Evolutionary conservation across 1,140 invertebrate species (phyloP), one percentile per base, ranked within the genome.

Genomic region (Dendrolimus punctatus): DNA sequence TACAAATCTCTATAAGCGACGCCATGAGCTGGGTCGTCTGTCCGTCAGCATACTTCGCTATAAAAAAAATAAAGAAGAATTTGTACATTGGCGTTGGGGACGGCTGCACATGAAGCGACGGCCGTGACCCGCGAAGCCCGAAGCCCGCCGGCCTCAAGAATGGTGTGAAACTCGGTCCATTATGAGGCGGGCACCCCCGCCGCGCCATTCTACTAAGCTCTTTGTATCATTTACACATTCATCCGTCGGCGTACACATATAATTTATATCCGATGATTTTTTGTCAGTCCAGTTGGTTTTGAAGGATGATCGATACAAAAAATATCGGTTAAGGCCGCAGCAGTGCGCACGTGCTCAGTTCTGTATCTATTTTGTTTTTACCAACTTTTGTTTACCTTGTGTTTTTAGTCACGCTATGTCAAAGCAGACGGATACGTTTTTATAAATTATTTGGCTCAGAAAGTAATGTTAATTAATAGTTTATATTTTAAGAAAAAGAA

Each of bases 261-360:
- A 57, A 84, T 80, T 84, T 77, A 76, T 81, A 64, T 77, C 71
- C 71, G 62, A 80, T 73, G 58, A 60, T 60, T 70, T 68, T 73
- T 80, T 81, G 76, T 79, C 69, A 57, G 64, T 3, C 60, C 64
- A 64, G 61, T 69, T 63, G 64, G 64, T 62, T 73, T 69, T 66
- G 51, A 68, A 62, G 57, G 52, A 59, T 62, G 61, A 64, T 64
- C 62, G 60, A 64, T 58, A 57, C 62, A 72, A 71, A 72, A 69
- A 56, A 60, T 58, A 53, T 47, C 60, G 47, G 58, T 60, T 52
- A 51, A 55, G 44, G 62, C 55, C 40, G 36, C 45, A 44, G 40
- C 49, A 57, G 56, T 66, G 23, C 23, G 23, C 23, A 23, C 23
- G 23, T 23, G 23, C 23, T 23, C 23, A 23, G 23, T 23, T 23